Evolutionary conservation across 2,888 invertebrate species (phyloP).

Genomic region (Sarcophaga caerulescens): DNA sequence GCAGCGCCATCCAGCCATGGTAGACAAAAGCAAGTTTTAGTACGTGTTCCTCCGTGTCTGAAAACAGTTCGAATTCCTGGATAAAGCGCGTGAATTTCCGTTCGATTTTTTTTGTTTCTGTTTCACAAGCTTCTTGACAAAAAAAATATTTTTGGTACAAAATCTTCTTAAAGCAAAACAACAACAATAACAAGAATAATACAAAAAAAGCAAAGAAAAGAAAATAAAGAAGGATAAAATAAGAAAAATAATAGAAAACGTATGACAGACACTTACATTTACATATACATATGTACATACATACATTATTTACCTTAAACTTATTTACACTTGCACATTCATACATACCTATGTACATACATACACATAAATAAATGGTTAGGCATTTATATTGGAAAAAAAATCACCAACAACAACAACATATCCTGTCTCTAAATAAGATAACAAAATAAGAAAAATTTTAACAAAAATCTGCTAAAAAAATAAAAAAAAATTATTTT

Average conservation of each 20-base stretch:
- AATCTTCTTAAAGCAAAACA: conserved; percentile 56
- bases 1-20: conserved; percentile 68
- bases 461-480: conserved; percentile 34
- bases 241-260: neutral
- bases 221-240: conserved; percentile 36
- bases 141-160: conserved; percentile 22
- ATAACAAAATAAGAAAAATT: conserved; percentile 24
- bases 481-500: conserved; percentile 7
- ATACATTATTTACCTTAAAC: conserved; percentile 11
- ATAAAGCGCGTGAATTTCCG: conserved; percentile 69
- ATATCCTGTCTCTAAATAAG: conserved; percentile 44
- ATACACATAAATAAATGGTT: conserved; percentile 7
- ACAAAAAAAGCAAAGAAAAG: conserved; percentile 17
- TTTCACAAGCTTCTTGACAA: conserved; percentile 51
- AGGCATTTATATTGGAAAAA: neutral
- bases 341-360: conserved; percentile 25
- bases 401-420: neutral
- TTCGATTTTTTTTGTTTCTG: conserved; percentile 54
- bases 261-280: conserved; percentile 36
- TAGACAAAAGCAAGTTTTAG: conserved; percentile 78
- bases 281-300: conserved; percentile 36
- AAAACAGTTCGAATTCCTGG: conserved; percentile 78
- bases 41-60: conserved; percentile 81
- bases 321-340: conserved; percentile 51
- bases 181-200: conserved; percentile 51